phyloP scores from a whole-genome alignment of 2,797 vertebrate species.

The Nasua narica region DNA sequence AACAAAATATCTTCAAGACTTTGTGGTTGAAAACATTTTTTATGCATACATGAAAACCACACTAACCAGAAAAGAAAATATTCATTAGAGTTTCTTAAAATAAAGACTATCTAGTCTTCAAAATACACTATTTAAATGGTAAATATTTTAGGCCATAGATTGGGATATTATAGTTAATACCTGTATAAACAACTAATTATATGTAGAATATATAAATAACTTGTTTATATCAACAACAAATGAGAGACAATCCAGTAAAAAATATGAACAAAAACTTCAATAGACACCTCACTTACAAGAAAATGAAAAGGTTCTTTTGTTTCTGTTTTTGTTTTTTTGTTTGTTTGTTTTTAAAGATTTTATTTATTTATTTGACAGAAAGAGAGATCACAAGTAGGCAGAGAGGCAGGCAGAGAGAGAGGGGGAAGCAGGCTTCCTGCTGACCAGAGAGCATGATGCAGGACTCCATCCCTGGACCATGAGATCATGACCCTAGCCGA shows the following conservation, averaged over 20 bases:
- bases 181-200: not conserved
- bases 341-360: too few species aligned
- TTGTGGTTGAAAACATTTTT: not conserved
- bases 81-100: not conserved
- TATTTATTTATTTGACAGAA: too few species aligned
- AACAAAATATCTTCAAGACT: not conserved
- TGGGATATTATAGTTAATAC: not conserved
- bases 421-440: too few species aligned
- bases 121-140: not conserved
- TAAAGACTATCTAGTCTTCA: not conserved
- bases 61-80: not conserved
- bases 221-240: not conserved
- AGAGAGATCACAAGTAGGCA: too few species aligned
- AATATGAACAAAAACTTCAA: not conserved
- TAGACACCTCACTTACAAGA: not conserved
- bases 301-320: not conserved
- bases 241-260: not conserved
- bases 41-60: not conserved
- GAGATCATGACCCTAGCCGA: too few species aligned
- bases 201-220: not conserved
- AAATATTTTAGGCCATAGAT: not conserved
- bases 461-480: too few species aligned
- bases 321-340: too few species aligned
- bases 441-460: too few species aligned
- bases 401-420: too few species aligned